A percentile compares a stretch with the other conserved stretches of the same genome.
Conservation (phyloP, 2,113 vertebrate genomes). For the Leptobrachium ailaonicum region DNA sequence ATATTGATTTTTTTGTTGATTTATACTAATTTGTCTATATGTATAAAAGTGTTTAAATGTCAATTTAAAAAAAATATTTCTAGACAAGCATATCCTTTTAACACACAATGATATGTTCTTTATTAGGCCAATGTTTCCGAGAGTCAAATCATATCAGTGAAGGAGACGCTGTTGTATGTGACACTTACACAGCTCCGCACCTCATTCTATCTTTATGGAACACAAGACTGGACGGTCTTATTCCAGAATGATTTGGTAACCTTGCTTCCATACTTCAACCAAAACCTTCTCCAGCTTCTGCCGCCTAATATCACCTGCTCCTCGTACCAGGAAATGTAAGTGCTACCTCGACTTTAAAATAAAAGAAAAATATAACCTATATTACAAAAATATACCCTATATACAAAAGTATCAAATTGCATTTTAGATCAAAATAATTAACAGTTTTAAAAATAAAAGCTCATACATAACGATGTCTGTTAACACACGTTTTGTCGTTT, state of each 20-base stretch:
- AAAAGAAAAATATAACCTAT: neutral
- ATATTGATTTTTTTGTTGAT: too few relatives aligned
- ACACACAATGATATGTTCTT: neutral
- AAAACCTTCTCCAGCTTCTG: neutral
- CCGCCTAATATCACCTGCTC: neutral
- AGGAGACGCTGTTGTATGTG: neutral
- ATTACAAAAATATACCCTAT: neutral
- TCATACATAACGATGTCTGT: neutral
- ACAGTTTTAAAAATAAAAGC: neutral
- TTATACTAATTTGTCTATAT: too few relatives aligned
- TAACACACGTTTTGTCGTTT: neutral
- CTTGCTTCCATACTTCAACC: slow-evolving; percentile 4
- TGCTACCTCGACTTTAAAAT: neutral
- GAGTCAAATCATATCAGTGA: neutral
- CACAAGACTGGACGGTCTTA: slow-evolving; percentile 5
- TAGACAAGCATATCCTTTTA: too few relatives aligned
- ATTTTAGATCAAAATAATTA: too few relatives aligned
- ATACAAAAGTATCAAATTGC: too few relatives aligned
- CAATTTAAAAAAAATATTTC: too few relatives aligned
- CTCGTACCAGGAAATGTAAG: slow-evolving; percentile 27
- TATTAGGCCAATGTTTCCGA: neutral
- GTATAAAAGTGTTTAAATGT: too few relatives aligned
- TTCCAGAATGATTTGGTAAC: neutral
- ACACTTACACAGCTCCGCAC: neutral
- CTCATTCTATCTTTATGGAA: neutral